These are phyloP conservation scores for Anarsia innoxiella DNA, from an alignment of 2,888 invertebrate genomes.

Conservation along the genomic window DNA sequence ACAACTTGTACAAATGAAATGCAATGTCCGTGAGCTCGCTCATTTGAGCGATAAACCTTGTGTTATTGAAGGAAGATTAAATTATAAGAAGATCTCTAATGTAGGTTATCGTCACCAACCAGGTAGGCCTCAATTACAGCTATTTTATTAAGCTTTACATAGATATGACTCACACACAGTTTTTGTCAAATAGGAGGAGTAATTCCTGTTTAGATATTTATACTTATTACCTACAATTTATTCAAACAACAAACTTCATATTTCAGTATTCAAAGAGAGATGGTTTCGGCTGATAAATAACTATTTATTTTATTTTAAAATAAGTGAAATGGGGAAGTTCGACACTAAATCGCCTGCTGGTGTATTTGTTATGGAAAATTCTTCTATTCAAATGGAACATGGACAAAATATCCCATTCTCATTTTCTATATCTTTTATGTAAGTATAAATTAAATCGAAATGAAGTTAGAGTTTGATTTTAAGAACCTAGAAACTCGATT, in stretches of 20 bases:
- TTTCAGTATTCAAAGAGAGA: conserved; percentile 83
- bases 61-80: conserved; percentile 82
- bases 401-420: conserved; percentile 81
- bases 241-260: not conserved
- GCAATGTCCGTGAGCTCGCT: conserved; percentile 81
- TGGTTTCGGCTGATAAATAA: conserved; percentile 85
- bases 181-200: too few relatives aligned
- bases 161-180: not conserved
- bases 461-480: too few relatives aligned
- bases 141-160: too few relatives aligned
- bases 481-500: too few relatives aligned
- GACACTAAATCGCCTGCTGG: conserved; percentile 80
- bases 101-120: conserved; percentile 70
- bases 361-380: conserved; percentile 84
- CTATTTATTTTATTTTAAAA: conserved; percentile 84
- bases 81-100: conserved; percentile 78
- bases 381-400: conserved; percentile 79
- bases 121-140: conserved; percentile 36
- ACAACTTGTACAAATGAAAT: conserved; percentile 76
- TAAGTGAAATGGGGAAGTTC: conserved; percentile 79
- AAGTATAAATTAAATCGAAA: conserved; percentile 33
- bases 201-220: not conserved
- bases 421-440: conserved; percentile 82
- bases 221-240: not conserved
- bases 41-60: conserved; percentile 77